Percentiles rank a stretch among this genome's conserved stretches.
These are phyloP conservation scores for Dermatemys mawii DNA, from an alignment of 2,113 vertebrate genomes.

Conservation along the genomic window DNA sequence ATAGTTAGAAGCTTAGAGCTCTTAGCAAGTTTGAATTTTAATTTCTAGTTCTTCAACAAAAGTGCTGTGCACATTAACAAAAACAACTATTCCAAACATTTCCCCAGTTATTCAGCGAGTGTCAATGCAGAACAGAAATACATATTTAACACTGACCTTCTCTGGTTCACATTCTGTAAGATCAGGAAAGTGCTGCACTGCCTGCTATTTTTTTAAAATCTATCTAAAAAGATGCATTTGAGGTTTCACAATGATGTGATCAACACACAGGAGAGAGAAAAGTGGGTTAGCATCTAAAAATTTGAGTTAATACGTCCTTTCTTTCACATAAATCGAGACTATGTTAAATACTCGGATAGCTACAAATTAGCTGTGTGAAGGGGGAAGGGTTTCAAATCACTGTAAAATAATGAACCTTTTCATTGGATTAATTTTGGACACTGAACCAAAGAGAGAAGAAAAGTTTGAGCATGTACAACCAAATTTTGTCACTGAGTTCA, in stretches of 20 bases:
- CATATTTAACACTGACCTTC: not conserved
- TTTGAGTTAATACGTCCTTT: not conserved
- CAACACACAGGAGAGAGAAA: not conserved
- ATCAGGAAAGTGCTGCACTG: not conserved
- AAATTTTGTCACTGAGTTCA: not conserved
- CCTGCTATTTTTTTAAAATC: not conserved
- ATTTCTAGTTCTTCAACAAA: constrained; percentile 2
- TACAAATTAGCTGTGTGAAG: not conserved
- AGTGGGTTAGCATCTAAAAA: not conserved
- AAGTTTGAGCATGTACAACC: not conserved
- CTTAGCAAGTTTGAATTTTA: constrained; percentile 18
- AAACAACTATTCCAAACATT: constrained; percentile 39
- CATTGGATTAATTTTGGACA: accelerated
- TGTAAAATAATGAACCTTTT: accelerated
- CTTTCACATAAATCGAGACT: not conserved
- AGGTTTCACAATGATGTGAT: not conserved
- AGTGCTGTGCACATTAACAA: constrained; percentile 6
- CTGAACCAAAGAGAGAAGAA: not conserved
- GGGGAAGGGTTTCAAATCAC: too few relatives aligned
- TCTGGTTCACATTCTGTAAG: accelerated
- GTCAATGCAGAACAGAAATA: not conserved
- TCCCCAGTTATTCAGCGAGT: not conserved
- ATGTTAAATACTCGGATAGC: not conserved
- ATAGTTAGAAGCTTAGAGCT: not conserved
- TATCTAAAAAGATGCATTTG: not conserved